These are phyloP conservation scores for Scolopax mira DNA, from an alignment of 2,113 vertebrate species.

Conservation along the genomic window DNA sequence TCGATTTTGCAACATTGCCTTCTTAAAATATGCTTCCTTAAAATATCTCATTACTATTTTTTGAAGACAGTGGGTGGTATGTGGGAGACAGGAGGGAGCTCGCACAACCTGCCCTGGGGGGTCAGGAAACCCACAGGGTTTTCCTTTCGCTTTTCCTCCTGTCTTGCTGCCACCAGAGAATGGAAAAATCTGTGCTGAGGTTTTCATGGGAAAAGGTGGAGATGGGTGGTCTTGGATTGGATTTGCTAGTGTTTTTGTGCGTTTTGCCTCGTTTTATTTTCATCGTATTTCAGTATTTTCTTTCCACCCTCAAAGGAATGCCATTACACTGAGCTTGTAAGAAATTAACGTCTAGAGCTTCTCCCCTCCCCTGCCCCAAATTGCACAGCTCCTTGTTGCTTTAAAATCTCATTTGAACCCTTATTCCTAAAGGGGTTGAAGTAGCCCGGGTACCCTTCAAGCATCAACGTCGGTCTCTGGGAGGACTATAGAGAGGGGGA, in stretches of 20 bases:
- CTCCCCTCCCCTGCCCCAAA: not conserved
- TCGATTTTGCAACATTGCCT: not conserved
- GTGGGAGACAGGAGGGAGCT: not conserved
- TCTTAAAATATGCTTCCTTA: not conserved
- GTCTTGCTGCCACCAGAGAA: not conserved
- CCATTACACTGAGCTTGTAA: not conserved
- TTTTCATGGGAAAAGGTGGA: not conserved
- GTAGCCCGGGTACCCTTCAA: not conserved
- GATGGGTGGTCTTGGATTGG: not conserved
- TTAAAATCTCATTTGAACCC: not conserved
- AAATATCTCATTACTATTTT: not conserved
- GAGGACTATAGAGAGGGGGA: not conserved
- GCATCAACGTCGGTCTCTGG: not conserved
- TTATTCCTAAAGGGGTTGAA: not conserved
- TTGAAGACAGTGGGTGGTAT: not conserved
- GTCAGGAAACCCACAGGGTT: not conserved
- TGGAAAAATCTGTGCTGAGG: not conserved
- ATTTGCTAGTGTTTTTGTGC: not conserved
- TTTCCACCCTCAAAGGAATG: not conserved
- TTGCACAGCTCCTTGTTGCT: not conserved
- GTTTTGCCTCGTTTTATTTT: not conserved
- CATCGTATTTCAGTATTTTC: not conserved
- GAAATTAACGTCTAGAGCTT: not conserved
- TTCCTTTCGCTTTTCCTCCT: not conserved
- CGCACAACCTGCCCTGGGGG: not conserved